Base-by-base conservation (phyloP, 2,113 vertebrate species). In the Eleginops maclovinus region DNA sequence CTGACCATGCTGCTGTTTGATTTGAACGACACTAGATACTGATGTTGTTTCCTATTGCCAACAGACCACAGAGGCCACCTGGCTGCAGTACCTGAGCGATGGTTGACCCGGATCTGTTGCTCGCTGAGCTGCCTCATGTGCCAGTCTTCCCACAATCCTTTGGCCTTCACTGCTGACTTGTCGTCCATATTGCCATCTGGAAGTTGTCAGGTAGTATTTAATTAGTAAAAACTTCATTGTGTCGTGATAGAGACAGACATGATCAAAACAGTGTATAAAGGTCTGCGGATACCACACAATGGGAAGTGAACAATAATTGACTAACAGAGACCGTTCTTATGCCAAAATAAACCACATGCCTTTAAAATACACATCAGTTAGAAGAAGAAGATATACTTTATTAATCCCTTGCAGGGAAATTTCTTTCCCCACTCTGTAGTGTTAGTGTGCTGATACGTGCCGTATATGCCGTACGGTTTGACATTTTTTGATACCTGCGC, bases 61-160 rank as follows among this genome's bases (percentile, higher is more conserved):
- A 15, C 56, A 72, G 51, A 59, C 50, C 44, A 19, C 5, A 44
- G 22, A 60, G 55, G 21, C 10, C n/a, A 15, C 3, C 22, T 13
- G 41, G 67, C 1, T 17, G 55, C 40, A 69, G 62, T 90, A 95
- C 95, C 94, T 94, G 94, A 93, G 43, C 94, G 92, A 88, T 95
- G 94, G 83, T 95, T 95, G 65, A 88, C 3, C 77, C 94, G 88
- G 60, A 79, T 74, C 17, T 87, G 41, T 56, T 95, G 94, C 74
- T 95, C 94, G 16, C 86, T 71, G 15, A 94, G 91, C 82, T 94
- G 93, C 36, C 95, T 93, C 93, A 95, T 94, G 77, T 95, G 95
- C 95, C 95, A 95, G 90, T 95, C 95, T 72, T 95, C 95, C 95
- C 95, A 95, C 76, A 95, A 64, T 87, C 95, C 95, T 89, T 95